These are phyloP conservation scores for Xylota segnis DNA, from an alignment of 2,888 invertebrate species.

Conservation along the genomic window DNA sequence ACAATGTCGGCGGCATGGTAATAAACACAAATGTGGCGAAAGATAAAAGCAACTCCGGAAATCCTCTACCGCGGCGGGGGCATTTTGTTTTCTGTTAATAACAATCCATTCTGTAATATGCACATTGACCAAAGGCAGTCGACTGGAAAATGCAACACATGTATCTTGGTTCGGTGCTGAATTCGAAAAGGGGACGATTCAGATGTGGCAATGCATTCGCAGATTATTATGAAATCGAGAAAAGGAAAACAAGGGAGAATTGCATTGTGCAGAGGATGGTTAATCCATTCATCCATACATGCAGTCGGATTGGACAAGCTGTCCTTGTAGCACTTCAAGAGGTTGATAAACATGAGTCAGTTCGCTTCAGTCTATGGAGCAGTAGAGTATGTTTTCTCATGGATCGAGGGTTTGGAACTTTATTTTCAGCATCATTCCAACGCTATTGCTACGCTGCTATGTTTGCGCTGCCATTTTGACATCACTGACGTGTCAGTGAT, in stretches of 20 bases:
- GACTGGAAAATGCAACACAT: conserved; percentile 29
- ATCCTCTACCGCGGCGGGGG: conserved; percentile 47
- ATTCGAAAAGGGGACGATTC: background rate
- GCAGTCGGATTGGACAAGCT: too few species aligned
- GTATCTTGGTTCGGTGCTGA: background rate
- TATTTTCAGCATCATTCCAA: too few species aligned
- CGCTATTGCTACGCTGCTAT: too few species aligned
- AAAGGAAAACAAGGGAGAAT: background rate
- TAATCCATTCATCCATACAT: background rate
- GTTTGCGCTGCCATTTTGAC: too few species aligned
- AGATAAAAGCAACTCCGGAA: conserved; percentile 69
- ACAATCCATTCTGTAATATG: conserved; percentile 40
- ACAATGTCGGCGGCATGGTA: conserved; percentile 61
- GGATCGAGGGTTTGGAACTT: too few species aligned
- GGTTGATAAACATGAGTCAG: too few species aligned
- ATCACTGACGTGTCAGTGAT: too few species aligned
- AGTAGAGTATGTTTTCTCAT: too few species aligned
- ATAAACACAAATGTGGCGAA: conserved; percentile 65
- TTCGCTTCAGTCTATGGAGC: too few species aligned
- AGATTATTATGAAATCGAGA: background rate
- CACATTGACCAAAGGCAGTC: conserved; percentile 46
- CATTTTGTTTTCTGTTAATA: conserved; percentile 50
- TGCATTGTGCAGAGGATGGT: too few species aligned
- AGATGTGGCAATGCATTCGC: background rate
- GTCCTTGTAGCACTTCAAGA: too few species aligned